Evolutionary conservation across 2,888 invertebrate genomes (phyloP), one percentile per base, ranked within the genome.

Genomic region (Lissocephala sabroskyi): DNA sequence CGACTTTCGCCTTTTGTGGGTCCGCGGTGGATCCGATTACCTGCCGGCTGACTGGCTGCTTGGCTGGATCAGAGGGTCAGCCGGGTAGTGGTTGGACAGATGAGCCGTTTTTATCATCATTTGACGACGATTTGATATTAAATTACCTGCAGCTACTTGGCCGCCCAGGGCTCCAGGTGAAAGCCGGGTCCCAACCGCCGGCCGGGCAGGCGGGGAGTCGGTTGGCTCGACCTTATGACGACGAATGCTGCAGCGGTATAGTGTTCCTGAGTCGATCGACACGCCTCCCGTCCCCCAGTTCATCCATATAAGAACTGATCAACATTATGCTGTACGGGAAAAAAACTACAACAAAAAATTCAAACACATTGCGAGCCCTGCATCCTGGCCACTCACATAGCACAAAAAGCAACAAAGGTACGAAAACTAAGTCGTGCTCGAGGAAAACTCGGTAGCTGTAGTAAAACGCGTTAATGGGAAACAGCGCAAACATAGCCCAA

Each of bases 1-100:
- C n/a, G n/a, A n/a, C 76, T 68, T 68, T 68, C 68, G 68, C 68
- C 62, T 63, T 62, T 62, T 62, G 62, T 55, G 62, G 63, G 14
- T 4, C 37, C 1, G n/a, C 36, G 7, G 2, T 59, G 59, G 65
- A 68, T 68, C 71, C 68, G 67, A 68, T 68, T 68, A 68, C 75
- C 66, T 48, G 40, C 23, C 30, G 13, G 35, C 17, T 18, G 18
- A n/a, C 36, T 14, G 33, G 30, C 6, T 30, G 30, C 18, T 9
- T 18, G 10, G 14, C 11, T 41, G 40, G 16, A 33, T 19, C 42
- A 30, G 19, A 23, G 23, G 23, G 23, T 23, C 23, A 7, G 3
- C 4, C 7, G 23, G 7, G 23, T 23, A 7, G 3, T 3, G 4
- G 4, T 23, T 23, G 11, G 10, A 5, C n/a, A n/a, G 10, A 9